phyloP scores from a whole-genome alignment of 2,113 vertebrate species.

The Petromus typicus region DNA sequence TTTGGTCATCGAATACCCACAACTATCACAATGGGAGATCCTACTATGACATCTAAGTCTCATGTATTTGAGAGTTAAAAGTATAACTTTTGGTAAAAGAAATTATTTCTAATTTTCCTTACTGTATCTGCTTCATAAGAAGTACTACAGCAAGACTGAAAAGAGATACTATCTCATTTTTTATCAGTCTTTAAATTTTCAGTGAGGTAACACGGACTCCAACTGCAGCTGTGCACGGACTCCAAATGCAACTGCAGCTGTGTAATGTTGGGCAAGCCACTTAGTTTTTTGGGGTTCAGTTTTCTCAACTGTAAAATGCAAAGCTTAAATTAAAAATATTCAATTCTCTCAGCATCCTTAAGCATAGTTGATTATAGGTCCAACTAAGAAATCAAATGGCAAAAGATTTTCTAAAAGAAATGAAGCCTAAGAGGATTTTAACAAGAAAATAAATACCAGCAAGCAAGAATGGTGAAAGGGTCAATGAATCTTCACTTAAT shows the following conservation, averaged over 20 bases:
- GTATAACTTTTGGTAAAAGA: neutral
- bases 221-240: neutral
- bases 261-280: neutral
- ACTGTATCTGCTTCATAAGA: neutral
- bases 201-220: neutral
- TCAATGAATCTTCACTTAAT: conserved; percentile 61
- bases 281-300: neutral
- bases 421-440: conserved; percentile 12
- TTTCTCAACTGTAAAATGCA: conserved; percentile 34
- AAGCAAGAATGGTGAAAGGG: conserved; percentile 35
- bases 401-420: conserved; percentile 64
- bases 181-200: neutral
- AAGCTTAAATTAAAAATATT: neutral
- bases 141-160: neutral
- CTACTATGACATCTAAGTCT: neutral
- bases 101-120: conserved; percentile 15
- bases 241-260: neutral
- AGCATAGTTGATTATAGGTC: neutral
- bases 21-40: neutral
- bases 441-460: conserved; percentile 46
- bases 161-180: neutral
- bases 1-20: neutral
- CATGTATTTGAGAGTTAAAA: neutral
- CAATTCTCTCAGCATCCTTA: conserved; percentile 3
- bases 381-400: conserved; percentile 44